phyloP scores from a whole-genome alignment of 2,797 vertebrate species.

The Molossus alvarezi region DNA sequence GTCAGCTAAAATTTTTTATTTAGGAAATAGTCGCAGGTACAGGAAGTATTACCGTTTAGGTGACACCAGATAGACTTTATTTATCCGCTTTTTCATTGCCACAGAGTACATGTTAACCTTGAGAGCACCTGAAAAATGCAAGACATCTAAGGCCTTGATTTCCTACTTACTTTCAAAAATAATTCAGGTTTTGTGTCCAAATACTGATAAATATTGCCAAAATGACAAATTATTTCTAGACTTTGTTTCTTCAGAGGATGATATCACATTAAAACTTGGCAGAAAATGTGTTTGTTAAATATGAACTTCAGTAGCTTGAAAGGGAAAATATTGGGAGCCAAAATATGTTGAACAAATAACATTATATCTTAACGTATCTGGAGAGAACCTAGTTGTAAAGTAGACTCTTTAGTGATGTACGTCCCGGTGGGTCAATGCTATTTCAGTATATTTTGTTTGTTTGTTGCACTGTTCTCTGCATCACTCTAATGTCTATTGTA shows the following conservation, averaged over 20 bases:
- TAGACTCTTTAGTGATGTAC: conserved; percentile 88
- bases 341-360: conserved; percentile 88
- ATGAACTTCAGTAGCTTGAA: conserved; percentile 89
- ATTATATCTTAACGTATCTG: conserved; percentile 87
- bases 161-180: conserved; percentile 89
- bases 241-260: conserved; percentile 87
- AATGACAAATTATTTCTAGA: conserved; percentile 88
- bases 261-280: conserved; percentile 87
- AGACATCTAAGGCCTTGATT: conserved; percentile 87
- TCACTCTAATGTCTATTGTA: conserved; percentile 87
- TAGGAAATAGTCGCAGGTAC: conserved; percentile 81
- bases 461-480: conserved; percentile 86
- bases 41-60: conserved; percentile 84
- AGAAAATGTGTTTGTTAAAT: conserved; percentile 90
- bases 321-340: conserved; percentile 88
- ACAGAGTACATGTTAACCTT: conserved; percentile 83
- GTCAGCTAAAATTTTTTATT: conserved; percentile 80
- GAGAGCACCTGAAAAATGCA: conserved; percentile 87
- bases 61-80: conserved; percentile 84
- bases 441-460: conserved; percentile 89
- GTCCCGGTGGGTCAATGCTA: conserved; percentile 79
- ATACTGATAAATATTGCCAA: conserved; percentile 89
- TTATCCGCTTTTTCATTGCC: conserved; percentile 85
- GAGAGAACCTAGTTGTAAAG: conserved; percentile 86
- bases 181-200: conserved; percentile 89